Evolutionary conservation across 2,888 invertebrate species (phyloP).

Genomic region (Dolichomitus sp.): DNA sequence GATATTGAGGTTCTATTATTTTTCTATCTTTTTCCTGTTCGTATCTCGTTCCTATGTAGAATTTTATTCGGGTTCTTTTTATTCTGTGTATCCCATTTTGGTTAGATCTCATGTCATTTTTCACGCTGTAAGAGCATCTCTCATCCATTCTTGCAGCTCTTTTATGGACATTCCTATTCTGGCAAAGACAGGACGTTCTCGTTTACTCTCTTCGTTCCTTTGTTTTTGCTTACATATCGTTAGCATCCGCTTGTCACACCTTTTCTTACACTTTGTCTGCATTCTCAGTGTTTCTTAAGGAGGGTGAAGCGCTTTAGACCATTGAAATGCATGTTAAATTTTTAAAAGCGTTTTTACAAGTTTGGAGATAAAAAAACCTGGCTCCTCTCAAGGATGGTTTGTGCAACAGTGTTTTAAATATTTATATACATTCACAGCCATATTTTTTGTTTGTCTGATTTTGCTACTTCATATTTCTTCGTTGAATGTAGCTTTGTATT

Average conservation of each 20-base stretch:
- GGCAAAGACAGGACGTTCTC: background rate
- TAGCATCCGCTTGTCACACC: conserved; percentile 11
- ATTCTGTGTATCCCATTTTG: background rate
- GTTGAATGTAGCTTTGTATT: too few relatives aligned
- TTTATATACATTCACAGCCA: too few relatives aligned
- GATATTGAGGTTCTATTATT: conserved; percentile 23
- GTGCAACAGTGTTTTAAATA: too few relatives aligned
- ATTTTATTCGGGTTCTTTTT: background rate
- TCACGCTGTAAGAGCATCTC: background rate
- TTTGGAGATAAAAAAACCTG: too few relatives aligned
- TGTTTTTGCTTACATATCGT: conserved; percentile 14
- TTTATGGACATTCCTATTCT: background rate
- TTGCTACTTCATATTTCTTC: too few relatives aligned
- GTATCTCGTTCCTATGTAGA: conserved; percentile 3
- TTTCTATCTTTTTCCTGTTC: conserved; percentile 11
- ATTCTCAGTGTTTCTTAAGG: background rate
- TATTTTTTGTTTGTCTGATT: too few relatives aligned
- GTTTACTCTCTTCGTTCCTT: conserved; percentile 3
- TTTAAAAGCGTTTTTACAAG: background rate
- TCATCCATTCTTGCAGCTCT: background rate
- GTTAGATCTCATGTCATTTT: conserved; percentile 3
- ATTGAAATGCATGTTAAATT: background rate
- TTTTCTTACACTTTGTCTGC: conserved; percentile 8
- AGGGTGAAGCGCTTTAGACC: background rate
- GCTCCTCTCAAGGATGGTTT: too few relatives aligned